A percentile compares a stretch with the other conserved stretches of the same genome.
Conservation (phyloP, 2,113 vertebrate species). For the Alexandromys fortis region DNA sequence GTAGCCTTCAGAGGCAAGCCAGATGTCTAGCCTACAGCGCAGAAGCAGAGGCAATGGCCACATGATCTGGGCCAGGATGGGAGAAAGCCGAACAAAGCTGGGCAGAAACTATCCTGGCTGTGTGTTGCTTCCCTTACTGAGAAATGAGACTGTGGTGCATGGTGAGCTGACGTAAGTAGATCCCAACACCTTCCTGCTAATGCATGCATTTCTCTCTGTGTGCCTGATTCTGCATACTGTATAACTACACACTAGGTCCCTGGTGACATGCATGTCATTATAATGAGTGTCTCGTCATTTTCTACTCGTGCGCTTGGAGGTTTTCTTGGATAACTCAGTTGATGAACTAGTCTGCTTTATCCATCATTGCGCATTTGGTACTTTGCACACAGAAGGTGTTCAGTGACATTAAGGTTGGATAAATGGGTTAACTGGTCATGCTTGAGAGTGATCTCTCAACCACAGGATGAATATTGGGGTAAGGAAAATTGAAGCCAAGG, state of each 20-base stretch:
- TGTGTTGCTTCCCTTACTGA: neutral
- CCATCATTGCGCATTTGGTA: neutral
- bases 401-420: neutral
- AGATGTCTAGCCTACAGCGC: neutral
- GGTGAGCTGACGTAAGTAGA: neutral
- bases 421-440: neutral
- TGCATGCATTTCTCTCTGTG: neutral
- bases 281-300: too few relatives aligned
- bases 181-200: neutral
- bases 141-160: rapidly evolving
- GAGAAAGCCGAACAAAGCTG: neutral
- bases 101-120: neutral
- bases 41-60: neutral
- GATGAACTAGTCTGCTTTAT: neutral
- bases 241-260: too few relatives aligned
- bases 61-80: neutral
- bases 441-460: neutral
- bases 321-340: neutral
- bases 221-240: neutral
- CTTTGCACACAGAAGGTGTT: neutral
- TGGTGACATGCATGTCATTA: neutral
- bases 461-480: neutral
- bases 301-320: neutral
- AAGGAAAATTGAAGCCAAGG: neutral
- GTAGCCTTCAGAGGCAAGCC: neutral